These are phyloP conservation scores for Conops quadrifasciatus DNA, from an alignment of 2,888 invertebrate species.

Conservation along the genomic window DNA sequence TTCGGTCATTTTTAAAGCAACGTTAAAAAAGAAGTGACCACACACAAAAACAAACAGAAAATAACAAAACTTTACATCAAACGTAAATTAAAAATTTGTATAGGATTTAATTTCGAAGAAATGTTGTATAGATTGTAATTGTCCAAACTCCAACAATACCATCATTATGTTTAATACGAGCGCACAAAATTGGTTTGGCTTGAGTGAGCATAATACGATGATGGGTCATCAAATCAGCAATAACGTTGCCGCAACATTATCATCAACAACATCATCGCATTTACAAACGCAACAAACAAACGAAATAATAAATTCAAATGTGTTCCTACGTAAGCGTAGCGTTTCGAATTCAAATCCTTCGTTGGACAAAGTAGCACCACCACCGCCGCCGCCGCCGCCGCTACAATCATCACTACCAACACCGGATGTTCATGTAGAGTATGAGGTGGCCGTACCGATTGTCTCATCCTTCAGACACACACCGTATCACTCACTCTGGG, in stretches of 20 bases:
- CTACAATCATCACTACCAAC: no score
- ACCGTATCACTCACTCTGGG: slow-evolving; percentile 65
- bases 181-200: slow-evolving; percentile 61
- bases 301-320: slow-evolving; percentile 40
- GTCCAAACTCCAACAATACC: slow-evolving; percentile 20
- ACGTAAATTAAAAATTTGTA: no score
- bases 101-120: no score
- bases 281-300: slow-evolving; percentile 28
- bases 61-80: background rate
- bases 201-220: slow-evolving; percentile 49
- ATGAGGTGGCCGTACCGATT: slow-evolving; percentile 64
- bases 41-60: background rate
- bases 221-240: slow-evolving; percentile 39
- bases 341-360: slow-evolving; percentile 61
- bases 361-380: slow-evolving; percentile 55
- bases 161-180: slow-evolving; percentile 58
- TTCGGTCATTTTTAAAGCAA: no score
- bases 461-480: slow-evolving; percentile 64
- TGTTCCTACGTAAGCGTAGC: slow-evolving; percentile 58
- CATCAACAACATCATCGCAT: slow-evolving; percentile 24
- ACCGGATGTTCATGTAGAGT: slow-evolving; percentile 63
- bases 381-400: no score
- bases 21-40: no score
- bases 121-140: no score
- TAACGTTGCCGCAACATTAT: slow-evolving; percentile 17